Conservation (phyloP, 1,140 invertebrate genomes). For the Chironomus tepperi region DNA sequence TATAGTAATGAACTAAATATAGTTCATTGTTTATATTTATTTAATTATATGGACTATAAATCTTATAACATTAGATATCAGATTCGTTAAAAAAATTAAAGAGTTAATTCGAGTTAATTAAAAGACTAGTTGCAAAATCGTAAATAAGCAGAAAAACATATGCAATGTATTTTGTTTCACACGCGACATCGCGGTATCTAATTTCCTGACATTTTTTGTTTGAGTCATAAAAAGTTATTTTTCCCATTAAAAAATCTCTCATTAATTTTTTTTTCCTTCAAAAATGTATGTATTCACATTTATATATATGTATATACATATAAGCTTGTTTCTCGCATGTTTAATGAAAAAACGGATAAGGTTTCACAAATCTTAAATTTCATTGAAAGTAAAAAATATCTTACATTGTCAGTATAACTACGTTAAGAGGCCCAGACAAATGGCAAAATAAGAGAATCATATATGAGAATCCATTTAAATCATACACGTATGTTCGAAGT, state of each 20-base stretch:
- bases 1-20: too few species aligned
- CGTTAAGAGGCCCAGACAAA: neutral
- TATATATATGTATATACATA: neutral
- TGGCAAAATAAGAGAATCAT: neutral
- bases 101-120: neutral
- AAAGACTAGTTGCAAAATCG: neutral
- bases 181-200: slow-evolving; percentile 18
- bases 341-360: slow-evolving; percentile 23
- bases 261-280: slow-evolving; percentile 21
- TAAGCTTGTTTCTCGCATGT: slow-evolving; percentile 22
- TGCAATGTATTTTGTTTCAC: neutral
- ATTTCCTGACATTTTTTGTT: slow-evolving; percentile 15
- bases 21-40: too few species aligned
- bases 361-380: slow-evolving; percentile 22
- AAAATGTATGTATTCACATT: neutral
- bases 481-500: neutral
- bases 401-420: neutral
- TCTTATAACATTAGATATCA: too few species aligned
- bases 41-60: too few species aligned
- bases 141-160: slow-evolving; percentile 2
- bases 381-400: neutral
- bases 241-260: slow-evolving; percentile 17
- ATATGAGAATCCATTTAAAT: slow-evolving; percentile 10
- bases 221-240: slow-evolving; percentile 11
- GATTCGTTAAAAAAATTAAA: too few species aligned